Evolutionary conservation across 2,797 vertebrate species (phyloP).

Genomic region (Enteromius anoplus): DNA sequence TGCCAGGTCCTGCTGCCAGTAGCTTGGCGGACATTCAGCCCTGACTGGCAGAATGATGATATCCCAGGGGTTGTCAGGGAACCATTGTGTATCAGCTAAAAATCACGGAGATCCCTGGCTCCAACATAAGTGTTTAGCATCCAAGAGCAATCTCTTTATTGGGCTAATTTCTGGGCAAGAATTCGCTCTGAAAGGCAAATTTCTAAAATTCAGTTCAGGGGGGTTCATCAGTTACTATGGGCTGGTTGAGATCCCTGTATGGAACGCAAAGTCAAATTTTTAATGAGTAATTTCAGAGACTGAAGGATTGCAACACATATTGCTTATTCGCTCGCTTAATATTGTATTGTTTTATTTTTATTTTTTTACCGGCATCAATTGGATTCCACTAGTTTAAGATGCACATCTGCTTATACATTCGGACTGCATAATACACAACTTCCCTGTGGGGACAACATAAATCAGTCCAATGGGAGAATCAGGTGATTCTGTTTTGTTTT

Average conservation of each 20-base stretch:
- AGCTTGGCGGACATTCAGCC: constrained; percentile 25
- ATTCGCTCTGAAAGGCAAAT: background rate
- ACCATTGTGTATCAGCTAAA: constrained; percentile 43
- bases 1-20: constrained; percentile 31
- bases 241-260: background rate
- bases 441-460: background rate
- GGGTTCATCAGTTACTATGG: background rate
- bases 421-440: constrained; percentile 11
- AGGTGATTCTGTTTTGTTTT: constrained; percentile 8
- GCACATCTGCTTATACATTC: background rate
- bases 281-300: background rate
- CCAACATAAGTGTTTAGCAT: background rate
- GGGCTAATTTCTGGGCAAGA: constrained; percentile 16
- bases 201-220: background rate
- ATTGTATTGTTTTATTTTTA: background rate
- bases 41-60: constrained; percentile 53
- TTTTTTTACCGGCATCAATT: background rate
- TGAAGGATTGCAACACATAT: background rate
- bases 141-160: constrained; percentile 44
- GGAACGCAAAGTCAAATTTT: background rate
- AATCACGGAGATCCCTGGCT: constrained; percentile 25
- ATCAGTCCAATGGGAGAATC: background rate
- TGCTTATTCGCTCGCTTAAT: background rate
- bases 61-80: constrained; percentile 50
- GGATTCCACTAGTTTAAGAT: background rate